Evolutionary conservation across 2,888 invertebrate genomes (phyloP), one percentile per base, ranked within the genome.

Genomic region (Neoitamus cyanurus): DNA sequence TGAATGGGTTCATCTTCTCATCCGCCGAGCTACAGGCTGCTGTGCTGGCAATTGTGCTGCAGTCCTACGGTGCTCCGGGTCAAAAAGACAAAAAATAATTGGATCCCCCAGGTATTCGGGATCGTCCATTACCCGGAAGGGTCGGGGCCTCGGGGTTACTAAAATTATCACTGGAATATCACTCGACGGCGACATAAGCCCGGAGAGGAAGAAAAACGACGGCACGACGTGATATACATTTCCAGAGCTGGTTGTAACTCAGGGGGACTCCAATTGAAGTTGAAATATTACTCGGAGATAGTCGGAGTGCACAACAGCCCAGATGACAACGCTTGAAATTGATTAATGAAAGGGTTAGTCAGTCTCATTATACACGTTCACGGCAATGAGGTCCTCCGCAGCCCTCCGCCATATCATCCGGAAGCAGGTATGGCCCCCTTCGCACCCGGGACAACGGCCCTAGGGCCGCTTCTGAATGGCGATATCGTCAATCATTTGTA

Each of bases 311-410:
- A 20, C 15, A 73, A 20, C n/a, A 70, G 31, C 31, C 31, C 6
- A 70, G 70, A 70, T 70, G 34, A 20, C 73, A 73, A 15, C 11
- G 34, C 73, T 73, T 73, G 73, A 73, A 73, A 36, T 73, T 73
- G 73, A 73, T 73, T 73, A 73, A 73, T 73, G 73, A 73, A 36
- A 25, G 73, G 73, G 13, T 70, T 70, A 70, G 25, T 58, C 58
- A 15, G 58, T 58, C 58, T 58, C 58, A 58, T 58, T 58, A 58
- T 58, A 58, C 25, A 58, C 58, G 58, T 58, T 20, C 58, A 58
- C 58, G 9, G 58, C 58, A 58, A 25, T 58, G 58, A 58, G 58
- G 58, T 58, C 20, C 25, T 31, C 70, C 70, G n/a, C 69, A 69
- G n/a, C 69, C n/a, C 28, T 13, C 6, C 6, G 15, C n/a, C 30